Conservation (phyloP, 1,140 invertebrate genomes). For the Dendrolimus punctatus region DNA sequence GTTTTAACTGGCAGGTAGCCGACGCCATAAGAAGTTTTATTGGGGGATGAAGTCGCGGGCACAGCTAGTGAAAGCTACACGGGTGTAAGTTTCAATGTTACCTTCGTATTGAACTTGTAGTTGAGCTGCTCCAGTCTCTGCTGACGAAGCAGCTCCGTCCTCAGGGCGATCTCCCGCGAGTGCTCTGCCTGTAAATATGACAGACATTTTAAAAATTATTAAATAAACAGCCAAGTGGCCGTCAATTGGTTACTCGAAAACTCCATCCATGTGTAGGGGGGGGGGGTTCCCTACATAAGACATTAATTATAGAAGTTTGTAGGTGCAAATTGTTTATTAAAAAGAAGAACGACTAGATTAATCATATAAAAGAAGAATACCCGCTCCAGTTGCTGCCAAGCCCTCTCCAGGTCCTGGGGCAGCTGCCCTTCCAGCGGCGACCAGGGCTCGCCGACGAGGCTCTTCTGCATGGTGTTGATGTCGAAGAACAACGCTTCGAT, state of each 20-base stretch:
- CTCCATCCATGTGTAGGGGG: no score
- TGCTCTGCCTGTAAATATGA: constrained; percentile 83
- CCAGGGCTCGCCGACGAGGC: constrained; percentile 91
- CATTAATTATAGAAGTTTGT: no score
- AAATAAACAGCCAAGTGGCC: no score
- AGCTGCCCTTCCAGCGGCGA: constrained; percentile 92
- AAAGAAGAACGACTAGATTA: no score
- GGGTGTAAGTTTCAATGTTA: constrained; percentile 25
- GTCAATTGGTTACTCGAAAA: no score
- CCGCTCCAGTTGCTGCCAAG: constrained; percentile 94
- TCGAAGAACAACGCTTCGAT: constrained; percentile 97
- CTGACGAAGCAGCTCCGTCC: constrained; percentile 93
- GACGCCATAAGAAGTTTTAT: no score
- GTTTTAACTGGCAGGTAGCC: no score
- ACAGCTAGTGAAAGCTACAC: background rate
- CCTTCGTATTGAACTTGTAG: constrained; percentile 96
- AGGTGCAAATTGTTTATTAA: no score
- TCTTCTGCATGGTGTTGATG: constrained; percentile 96
- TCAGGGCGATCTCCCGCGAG: constrained; percentile 91
- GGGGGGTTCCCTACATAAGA: no score
- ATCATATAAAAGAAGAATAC: constrained; percentile 11
- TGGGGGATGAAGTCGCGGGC: no score
- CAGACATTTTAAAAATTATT: constrained; percentile 3
- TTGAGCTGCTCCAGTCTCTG: constrained; percentile 96
- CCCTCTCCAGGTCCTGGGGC: constrained; percentile 93